Percentiles rank a stretch among this genome's conserved stretches.
phyloP scores from a whole-genome alignment of 2,797 vertebrate genomes.

The Octomys mimax region DNA sequence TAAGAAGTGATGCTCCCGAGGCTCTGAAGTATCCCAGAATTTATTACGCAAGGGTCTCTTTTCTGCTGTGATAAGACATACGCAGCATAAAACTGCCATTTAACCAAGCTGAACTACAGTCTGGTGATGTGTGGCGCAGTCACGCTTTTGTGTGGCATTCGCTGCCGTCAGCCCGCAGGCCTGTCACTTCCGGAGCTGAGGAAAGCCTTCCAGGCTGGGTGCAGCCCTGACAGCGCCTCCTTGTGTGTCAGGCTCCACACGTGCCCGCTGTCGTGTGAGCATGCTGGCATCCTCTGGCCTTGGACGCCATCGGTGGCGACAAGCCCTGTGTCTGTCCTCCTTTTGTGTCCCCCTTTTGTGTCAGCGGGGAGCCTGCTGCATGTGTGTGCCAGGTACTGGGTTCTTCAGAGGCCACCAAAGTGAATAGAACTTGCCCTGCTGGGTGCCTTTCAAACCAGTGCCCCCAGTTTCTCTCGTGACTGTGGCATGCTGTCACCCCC shows the following conservation, averaged over 20 bases:
- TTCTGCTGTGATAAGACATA: neutral
- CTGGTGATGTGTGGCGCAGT: neutral
- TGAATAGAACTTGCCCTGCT: neutral
- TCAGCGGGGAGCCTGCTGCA: neutral
- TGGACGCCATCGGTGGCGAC: too few species aligned
- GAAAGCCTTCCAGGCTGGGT: accelerated
- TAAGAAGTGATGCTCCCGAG: neutral
- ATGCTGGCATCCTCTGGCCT: accelerated
- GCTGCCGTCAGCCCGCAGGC: too few species aligned
- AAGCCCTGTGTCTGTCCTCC: neutral
- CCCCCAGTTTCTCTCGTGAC: neutral
- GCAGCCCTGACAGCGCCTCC: accelerated
- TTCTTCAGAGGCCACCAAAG: neutral
- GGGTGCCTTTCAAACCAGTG: neutral
- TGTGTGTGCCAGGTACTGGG: neutral
- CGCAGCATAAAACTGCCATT: neutral
- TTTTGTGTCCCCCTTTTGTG: neutral
- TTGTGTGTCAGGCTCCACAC: neutral
- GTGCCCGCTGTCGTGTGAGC: neutral
- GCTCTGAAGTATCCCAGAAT: neutral
- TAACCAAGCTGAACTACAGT: neutral
- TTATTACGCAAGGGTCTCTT: neutral
- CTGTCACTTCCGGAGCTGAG: too few species aligned
- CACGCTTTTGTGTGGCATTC: neutral
- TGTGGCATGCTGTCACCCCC: neutral